Conservation (phyloP, 2,113 vertebrate species). For the Sander vitreus region DNA sequence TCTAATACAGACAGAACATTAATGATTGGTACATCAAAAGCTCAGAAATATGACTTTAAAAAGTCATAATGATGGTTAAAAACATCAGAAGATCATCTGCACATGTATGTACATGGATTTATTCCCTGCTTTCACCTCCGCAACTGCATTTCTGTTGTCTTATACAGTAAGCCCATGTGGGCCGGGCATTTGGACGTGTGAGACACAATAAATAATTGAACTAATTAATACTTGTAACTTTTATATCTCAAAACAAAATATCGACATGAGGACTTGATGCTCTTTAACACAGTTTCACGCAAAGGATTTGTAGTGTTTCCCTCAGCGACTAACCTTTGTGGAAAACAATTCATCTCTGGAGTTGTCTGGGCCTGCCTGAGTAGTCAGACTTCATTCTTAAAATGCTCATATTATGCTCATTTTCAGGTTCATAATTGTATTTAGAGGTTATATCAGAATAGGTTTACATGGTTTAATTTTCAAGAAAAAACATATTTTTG, state of each 20-base stretch:
- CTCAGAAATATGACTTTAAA: background rate
- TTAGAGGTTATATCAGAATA: too few species aligned
- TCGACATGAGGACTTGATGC: background rate
- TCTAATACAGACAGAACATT: too few species aligned
- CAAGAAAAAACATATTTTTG: too few species aligned
- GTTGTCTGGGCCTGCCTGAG: conserved; percentile 65
- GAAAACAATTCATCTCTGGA: background rate
- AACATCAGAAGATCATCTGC: background rate
- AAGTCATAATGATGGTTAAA: background rate
- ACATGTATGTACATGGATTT: background rate
- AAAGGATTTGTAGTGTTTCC: background rate
- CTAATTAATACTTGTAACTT: too few species aligned
- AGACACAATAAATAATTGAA: background rate
- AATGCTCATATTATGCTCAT: background rate
- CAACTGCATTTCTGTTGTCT: background rate
- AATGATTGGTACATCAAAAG: background rate
- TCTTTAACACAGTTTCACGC: background rate
- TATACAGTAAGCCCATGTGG: too few species aligned
- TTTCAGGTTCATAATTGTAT: too few species aligned
- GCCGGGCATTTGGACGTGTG: background rate
- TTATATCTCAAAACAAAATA: too few species aligned
- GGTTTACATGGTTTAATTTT: too few species aligned
- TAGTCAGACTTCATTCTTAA: conserved; percentile 43
- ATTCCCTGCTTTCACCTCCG: background rate
- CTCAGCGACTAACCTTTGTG: background rate